Percentiles rank a stretch among this genome's conserved stretches.
Conservation (phyloP, 2,888 invertebrate genomes). For the Anticlea derivata region DNA sequence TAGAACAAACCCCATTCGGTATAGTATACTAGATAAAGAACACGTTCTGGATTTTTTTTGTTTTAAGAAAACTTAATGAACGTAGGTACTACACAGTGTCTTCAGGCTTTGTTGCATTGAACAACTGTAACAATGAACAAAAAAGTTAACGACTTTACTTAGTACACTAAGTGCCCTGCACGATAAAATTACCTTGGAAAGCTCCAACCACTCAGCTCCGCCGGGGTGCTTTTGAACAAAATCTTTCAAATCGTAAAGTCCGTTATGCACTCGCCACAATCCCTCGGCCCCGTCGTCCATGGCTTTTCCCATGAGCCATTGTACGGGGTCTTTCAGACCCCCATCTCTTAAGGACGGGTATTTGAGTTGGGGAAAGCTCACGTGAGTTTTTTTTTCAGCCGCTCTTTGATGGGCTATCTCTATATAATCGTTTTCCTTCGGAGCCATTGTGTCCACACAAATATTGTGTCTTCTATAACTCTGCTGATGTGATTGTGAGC, state of each 20-base stretch:
- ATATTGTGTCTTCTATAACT: neutral
- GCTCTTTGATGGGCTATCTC: slow-evolving; percentile 52
- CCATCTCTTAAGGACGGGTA: slow-evolving; percentile 76
- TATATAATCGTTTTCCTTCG: slow-evolving; percentile 43
- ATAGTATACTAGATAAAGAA: too few species aligned
- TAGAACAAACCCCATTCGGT: too few species aligned
- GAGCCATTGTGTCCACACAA: slow-evolving; percentile 40
- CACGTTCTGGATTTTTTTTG: too few species aligned
- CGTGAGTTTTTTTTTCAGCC: slow-evolving; percentile 59
- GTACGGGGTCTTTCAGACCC: slow-evolving; percentile 55
- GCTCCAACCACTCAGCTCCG: slow-evolving; percentile 89
- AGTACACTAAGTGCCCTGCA: neutral
- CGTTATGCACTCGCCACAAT: slow-evolving; percentile 90
- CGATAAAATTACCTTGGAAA: slow-evolving; percentile 83
- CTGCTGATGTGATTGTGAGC: slow-evolving; percentile 1
- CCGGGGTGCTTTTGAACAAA: slow-evolving; percentile 94
- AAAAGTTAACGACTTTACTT: neutral
- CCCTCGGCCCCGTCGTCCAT: slow-evolving; percentile 89
- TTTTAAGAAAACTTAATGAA: too few species aligned
- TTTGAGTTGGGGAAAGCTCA: slow-evolving; percentile 76
- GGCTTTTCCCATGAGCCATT: slow-evolving; percentile 86
- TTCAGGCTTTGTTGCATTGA: too few species aligned
- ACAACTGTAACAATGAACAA: slow-evolving; percentile 3
- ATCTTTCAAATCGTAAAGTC: slow-evolving; percentile 92
- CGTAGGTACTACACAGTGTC: too few species aligned